Conservation (phyloP, 1,140 invertebrate genomes). For the Adoxophyes honmai region DNA sequence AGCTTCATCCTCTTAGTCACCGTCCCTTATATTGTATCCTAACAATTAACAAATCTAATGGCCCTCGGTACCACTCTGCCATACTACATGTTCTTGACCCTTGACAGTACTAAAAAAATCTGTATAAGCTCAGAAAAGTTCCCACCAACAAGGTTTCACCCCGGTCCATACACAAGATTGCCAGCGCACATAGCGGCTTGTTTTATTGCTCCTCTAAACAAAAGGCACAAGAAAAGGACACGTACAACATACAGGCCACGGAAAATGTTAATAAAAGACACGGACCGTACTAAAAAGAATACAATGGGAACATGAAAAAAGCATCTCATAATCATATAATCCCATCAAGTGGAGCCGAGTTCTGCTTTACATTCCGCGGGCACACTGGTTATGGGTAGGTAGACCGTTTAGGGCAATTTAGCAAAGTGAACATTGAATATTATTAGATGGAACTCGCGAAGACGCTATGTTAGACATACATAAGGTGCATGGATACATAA, state of each 20-base stretch:
- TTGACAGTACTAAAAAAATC: too few relatives aligned
- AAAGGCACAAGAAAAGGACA: neutral
- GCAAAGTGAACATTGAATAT: constrained; percentile 15
- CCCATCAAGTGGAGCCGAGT: constrained; percentile 38
- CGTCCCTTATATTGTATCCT: too few relatives aligned
- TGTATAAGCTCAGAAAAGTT: too few relatives aligned
- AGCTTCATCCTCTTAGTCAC: too few relatives aligned
- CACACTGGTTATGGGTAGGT: constrained; percentile 5
- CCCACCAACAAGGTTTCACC: too few relatives aligned
- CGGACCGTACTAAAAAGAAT: constrained; percentile 41
- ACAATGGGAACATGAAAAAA: constrained; percentile 48
- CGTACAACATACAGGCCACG: constrained; percentile 8
- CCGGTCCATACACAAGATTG: too few relatives aligned
- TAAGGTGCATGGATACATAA: too few relatives aligned
- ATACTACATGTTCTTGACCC: too few relatives aligned
- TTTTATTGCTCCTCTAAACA: constrained; percentile 6
- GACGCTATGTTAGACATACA: too few relatives aligned
- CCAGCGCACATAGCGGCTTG: too few relatives aligned
- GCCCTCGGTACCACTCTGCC: too few relatives aligned
- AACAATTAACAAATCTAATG: too few relatives aligned
- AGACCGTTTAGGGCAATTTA: constrained; percentile 21
- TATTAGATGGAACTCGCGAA: neutral
- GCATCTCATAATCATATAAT: constrained; percentile 47
- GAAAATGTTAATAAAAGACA: constrained; percentile 36
- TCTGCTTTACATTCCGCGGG: constrained; percentile 27